phyloP scores from a whole-genome alignment of 2,113 vertebrate species.

The Peromyscus polionotus region DNA sequence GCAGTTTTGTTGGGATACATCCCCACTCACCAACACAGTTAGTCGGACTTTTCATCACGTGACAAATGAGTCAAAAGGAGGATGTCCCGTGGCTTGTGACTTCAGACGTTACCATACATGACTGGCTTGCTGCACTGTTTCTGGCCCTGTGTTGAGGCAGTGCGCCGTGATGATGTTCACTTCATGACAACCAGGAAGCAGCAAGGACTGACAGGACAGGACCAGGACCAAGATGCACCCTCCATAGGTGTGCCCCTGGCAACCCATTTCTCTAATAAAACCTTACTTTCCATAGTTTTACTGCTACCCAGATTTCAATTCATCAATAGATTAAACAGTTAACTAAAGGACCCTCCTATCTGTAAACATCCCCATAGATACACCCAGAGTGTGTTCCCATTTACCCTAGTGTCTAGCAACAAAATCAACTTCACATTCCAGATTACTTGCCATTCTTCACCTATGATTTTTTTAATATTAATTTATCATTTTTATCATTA shows the following conservation, averaged over 20 bases:
- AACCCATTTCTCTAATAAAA: background rate
- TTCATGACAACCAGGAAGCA: background rate
- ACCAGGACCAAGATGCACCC: background rate
- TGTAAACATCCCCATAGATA: background rate
- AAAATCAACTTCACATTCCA: background rate
- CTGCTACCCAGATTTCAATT: background rate
- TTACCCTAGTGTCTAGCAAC: background rate
- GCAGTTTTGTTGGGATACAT: background rate
- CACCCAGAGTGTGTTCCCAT: background rate
- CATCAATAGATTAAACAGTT: background rate
- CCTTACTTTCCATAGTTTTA: background rate
- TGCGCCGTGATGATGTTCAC: background rate
- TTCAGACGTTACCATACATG: background rate
- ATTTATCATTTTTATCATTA: background rate
- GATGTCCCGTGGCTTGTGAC: background rate
- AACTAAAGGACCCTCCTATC: background rate
- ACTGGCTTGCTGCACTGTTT: background rate
- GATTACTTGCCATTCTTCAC: background rate
- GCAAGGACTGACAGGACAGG: background rate
- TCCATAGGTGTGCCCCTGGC: background rate
- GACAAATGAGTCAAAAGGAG: background rate
- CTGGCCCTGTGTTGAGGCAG: background rate
- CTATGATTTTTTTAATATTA: background rate
- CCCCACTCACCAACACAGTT: background rate
- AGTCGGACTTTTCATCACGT: background rate